Percentiles rank a stretch among this genome's conserved stretches.
These are phyloP conservation scores for Liolophura sinensis DNA, from an alignment of 1,140 invertebrate genomes.

Conservation along the genomic window DNA sequence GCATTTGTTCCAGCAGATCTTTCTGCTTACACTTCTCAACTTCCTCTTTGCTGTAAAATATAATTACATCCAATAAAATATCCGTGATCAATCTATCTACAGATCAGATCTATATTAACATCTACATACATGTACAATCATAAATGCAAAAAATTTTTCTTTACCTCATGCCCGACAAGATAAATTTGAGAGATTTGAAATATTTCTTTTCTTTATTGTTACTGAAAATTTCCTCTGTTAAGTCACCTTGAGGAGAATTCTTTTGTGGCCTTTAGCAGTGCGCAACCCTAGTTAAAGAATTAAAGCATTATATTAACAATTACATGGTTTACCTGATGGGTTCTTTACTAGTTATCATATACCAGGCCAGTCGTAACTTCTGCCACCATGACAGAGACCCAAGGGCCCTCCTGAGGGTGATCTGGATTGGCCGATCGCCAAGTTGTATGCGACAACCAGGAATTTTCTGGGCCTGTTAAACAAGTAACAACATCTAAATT, in stretches of 20 bases:
- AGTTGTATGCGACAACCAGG: constrained; percentile 83
- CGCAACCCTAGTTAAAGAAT: background rate
- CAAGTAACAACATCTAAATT: constrained; percentile 1
- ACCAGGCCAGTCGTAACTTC: constrained; percentile 82
- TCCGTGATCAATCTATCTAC: background rate
- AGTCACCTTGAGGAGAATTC: background rate
- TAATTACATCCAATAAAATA: constrained; percentile 1
- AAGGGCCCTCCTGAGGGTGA: constrained; percentile 86
- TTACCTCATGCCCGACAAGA: background rate
- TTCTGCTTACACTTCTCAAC: constrained; percentile 91
- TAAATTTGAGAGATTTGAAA: background rate
- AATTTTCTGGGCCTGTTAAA: constrained; percentile 73
- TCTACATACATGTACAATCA: background rate
- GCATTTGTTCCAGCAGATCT: constrained; percentile 86
- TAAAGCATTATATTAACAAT: background rate
- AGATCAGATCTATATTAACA: background rate
- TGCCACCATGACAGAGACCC: constrained; percentile 83
- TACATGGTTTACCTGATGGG: constrained; percentile 70
- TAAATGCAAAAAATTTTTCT: background rate
- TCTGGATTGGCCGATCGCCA: constrained; percentile 87
- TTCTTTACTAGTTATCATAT: constrained; percentile 76
- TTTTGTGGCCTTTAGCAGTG: background rate
- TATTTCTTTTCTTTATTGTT: background rate
- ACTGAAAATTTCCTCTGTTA: background rate
- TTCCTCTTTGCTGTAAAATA: constrained; percentile 75